Evolutionary conservation across 1,140 invertebrate genomes (phyloP).

Genomic region (Procambarus clarkii): DNA sequence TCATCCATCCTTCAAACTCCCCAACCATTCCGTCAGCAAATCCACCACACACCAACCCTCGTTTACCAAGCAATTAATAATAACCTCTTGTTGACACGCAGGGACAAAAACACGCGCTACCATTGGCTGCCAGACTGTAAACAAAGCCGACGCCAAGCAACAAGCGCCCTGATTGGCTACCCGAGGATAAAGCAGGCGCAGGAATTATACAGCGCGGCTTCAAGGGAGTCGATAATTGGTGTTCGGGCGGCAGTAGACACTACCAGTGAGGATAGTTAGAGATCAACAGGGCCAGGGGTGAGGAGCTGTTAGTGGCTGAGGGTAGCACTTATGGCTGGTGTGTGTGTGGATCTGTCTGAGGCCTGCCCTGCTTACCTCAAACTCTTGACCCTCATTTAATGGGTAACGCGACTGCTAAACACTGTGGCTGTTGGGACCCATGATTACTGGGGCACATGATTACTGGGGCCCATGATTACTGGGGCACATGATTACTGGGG

Average conservation of each 20-base stretch:
- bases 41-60: background rate
- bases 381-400: too few relatives aligned
- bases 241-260: background rate
- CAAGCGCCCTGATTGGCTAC: background rate
- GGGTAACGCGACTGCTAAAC: too few relatives aligned
- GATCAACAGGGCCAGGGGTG: too few relatives aligned
- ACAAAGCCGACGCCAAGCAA: background rate
- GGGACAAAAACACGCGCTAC: background rate
- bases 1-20: background rate
- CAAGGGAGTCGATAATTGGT: background rate
- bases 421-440: too few relatives aligned
- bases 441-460: too few relatives aligned
- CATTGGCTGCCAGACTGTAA: conserved; percentile 19
- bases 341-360: too few relatives aligned
- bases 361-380: too few relatives aligned
- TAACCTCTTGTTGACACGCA: background rate
- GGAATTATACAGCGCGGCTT: background rate
- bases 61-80: background rate
- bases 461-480: too few relatives aligned
- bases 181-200: background rate
- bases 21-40: background rate
- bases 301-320: too few relatives aligned
- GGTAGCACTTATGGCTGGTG: too few relatives aligned
- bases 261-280: too few relatives aligned
- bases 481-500: too few relatives aligned